A percentile compares a stretch with the other conserved stretches of the same genome.
Conservation (phyloP, 2,888 invertebrate genomes). For the Drosophila differens region DNA sequence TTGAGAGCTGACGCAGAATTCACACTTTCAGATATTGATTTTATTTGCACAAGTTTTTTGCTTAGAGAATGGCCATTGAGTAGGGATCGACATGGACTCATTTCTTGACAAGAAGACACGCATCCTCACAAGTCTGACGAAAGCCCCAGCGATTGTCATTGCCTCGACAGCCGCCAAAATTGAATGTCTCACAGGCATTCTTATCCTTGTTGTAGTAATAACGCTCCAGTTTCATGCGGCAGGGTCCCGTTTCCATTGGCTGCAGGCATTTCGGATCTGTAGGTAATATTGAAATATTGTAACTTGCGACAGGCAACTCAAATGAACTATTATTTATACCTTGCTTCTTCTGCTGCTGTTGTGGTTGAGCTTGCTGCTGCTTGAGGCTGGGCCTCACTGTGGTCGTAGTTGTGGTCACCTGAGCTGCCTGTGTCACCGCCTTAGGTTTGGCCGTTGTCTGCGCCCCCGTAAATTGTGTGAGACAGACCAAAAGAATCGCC, state of each 20-base stretch:
- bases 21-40: not conserved
- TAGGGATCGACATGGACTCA: conserved; percentile 2
- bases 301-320: not conserved
- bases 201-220: conserved; percentile 79
- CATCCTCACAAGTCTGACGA: conserved; percentile 76
- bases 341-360: conserved; percentile 32
- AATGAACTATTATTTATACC: conserved; percentile 27
- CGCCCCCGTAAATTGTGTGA: conserved; percentile 47
- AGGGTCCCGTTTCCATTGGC: conserved; percentile 80
- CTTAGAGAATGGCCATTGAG: not conserved
- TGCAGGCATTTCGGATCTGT: conserved; percentile 79
- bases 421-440: conserved; percentile 19
- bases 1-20: not conserved
- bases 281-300: not conserved
- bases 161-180: conserved; percentile 82
- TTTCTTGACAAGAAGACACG: conserved; percentile 63
- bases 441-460: conserved; percentile 52
- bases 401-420: conserved; percentile 8
- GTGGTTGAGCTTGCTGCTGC: conserved; percentile 15
- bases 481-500: conserved; percentile 41
- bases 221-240: conserved; percentile 80
- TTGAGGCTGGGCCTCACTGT: conserved; percentile 10
- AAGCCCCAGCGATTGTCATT: conserved; percentile 82
- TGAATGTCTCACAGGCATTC: conserved; percentile 77
- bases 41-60: conserved; percentile 18